phyloP scores from a whole-genome alignment of 1,140 invertebrate genomes.

The Plodia interpunctella region DNA sequence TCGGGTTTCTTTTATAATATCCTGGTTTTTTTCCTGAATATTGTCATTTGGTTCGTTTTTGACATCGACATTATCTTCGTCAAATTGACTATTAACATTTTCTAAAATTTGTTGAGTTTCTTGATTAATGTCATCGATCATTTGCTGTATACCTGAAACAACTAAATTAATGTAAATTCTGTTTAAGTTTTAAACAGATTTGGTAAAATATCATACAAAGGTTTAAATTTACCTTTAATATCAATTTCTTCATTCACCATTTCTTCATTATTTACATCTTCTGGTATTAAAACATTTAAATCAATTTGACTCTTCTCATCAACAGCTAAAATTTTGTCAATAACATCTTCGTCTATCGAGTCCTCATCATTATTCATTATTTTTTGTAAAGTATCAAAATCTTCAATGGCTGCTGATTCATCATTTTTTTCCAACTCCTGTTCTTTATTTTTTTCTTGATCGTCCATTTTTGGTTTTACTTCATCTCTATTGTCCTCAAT shows the following conservation, averaged over 20 bases:
- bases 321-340: background rate
- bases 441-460: background rate
- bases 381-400: slow-evolving; percentile 8
- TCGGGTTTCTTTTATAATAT: slow-evolving; percentile 17
- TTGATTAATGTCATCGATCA: slow-evolving; percentile 10
- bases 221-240: background rate
- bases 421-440: slow-evolving; percentile 18
- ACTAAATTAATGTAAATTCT: background rate
- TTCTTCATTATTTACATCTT: background rate
- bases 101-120: background rate
- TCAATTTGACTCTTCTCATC: slow-evolving; percentile 6
- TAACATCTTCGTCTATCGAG: background rate
- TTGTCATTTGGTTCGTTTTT: slow-evolving; percentile 10
- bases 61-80: slow-evolving; percentile 7
- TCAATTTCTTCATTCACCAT: background rate
- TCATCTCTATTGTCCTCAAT: slow-evolving; percentile 59
- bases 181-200: too few relatives aligned
- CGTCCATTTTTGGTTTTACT: slow-evolving; percentile 16
- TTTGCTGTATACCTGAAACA: slow-evolving; percentile 2
- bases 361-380: background rate
- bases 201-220: too few relatives aligned
- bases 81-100: background rate
- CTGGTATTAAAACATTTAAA: background rate
- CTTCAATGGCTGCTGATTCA: background rate
- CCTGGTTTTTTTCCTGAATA: background rate